Evolutionary conservation across 2,888 invertebrate genomes (phyloP).

Genomic region (Drosophila cyrtoloma): DNA sequence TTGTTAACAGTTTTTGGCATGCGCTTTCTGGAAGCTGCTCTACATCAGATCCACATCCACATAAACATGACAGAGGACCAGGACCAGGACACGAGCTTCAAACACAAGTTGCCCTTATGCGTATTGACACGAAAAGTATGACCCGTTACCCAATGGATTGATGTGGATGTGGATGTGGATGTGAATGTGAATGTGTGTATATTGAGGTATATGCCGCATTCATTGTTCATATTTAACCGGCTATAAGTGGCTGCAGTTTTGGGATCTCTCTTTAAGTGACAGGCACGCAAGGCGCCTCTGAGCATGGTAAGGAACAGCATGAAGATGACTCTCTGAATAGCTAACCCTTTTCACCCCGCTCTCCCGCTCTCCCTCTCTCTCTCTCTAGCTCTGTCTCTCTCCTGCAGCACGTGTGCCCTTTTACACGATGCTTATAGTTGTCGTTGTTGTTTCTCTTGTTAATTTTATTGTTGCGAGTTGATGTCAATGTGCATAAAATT

Average conservation of each 20-base stretch:
- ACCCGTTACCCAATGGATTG: conserved; percentile 52
- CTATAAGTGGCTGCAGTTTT: conserved; percentile 61
- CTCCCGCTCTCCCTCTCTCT: not conserved
- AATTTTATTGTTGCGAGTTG: conserved; percentile 23
- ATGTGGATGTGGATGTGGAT: conserved; percentile 26
- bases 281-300: conserved; percentile 78
- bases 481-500: conserved; percentile 72
- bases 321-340: conserved; percentile 27
- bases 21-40: conserved; percentile 74
- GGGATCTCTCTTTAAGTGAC: conserved; percentile 71
- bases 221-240: conserved; percentile 62
- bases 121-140: conserved; percentile 78
- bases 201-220: conserved; percentile 58
- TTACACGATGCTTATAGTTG: conserved; percentile 1
- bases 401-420: conserved; percentile 63
- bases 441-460: conserved; percentile 16
- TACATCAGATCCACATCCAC: conserved; percentile 37
- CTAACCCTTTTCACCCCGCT: conserved; percentile 18
- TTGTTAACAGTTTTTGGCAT: conserved; percentile 43
- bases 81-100: conserved; percentile 18
- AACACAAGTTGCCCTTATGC: conserved; percentile 66
- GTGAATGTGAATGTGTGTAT: conserved; percentile 22
- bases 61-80: conserved; percentile 5
- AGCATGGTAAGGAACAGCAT: conserved; percentile 25
- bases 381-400: not conserved